Evolutionary conservation across 2,113 vertebrate genomes (phyloP).

Genomic region (Chloropsis cyanopogon): DNA sequence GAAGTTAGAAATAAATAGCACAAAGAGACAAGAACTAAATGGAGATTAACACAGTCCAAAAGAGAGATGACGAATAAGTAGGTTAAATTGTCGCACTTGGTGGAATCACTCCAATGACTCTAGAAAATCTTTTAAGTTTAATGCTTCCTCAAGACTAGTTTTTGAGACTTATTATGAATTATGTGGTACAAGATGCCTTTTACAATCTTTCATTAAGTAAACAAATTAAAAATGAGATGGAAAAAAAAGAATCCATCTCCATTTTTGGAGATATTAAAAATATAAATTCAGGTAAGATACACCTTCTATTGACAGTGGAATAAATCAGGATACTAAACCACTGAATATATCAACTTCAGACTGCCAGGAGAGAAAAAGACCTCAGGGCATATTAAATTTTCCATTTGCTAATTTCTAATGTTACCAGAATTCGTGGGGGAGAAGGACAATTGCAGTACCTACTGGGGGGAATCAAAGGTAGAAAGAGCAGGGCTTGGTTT

Average conservation of each 20-base stretch:
- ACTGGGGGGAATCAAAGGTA: rapidly evolving
- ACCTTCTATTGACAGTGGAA: background rate
- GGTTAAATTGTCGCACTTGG: background rate
- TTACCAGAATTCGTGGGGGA: background rate
- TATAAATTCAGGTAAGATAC: background rate
- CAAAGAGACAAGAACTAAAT: background rate
- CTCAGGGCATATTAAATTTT: background rate
- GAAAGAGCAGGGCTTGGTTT: background rate
- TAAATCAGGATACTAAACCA: background rate
- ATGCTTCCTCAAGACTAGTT: background rate
- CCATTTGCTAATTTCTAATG: background rate
- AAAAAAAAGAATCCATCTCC: background rate
- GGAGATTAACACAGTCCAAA: background rate
- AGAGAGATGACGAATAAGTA: background rate
- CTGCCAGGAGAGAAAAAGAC: background rate
- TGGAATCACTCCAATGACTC: background rate
- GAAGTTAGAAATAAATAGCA: background rate
- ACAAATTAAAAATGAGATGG: background rate
- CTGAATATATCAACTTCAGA: background rate
- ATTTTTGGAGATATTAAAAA: background rate
- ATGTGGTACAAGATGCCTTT: background rate
- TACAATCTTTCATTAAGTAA: background rate
- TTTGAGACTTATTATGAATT: background rate
- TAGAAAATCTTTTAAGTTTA: background rate
- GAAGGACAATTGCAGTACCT: background rate